phyloP scores from a whole-genome alignment of 35 echinoderm and acorn worm species.

The Apostichopus parvimensis region DNA sequence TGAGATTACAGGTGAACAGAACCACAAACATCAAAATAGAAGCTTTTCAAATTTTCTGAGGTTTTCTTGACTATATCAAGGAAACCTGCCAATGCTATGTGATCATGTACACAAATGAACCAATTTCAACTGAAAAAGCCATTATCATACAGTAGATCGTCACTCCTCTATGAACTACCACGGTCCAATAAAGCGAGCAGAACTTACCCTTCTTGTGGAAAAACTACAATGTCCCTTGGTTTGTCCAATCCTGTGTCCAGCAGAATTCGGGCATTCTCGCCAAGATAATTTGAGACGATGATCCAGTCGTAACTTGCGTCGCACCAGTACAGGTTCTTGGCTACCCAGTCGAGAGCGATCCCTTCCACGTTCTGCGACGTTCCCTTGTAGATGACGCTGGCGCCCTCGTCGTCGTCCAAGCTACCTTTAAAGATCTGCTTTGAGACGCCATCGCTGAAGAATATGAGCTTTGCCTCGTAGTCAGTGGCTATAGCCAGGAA shows the following conservation, averaged over 20 bases:
- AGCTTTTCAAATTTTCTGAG: too few species aligned
- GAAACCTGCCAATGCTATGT: too few species aligned
- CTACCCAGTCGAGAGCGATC: constrained; percentile 93
- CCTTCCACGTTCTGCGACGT: constrained; percentile 89
- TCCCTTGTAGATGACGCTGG: constrained; percentile 57
- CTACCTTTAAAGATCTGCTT: constrained; percentile 75
- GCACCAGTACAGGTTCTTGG: constrained; percentile 85
- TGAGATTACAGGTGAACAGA: too few species aligned
- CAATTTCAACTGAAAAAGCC: background rate
- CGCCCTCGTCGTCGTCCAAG: constrained; percentile 56
- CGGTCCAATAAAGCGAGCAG: too few species aligned
- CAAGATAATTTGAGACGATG: constrained; percentile 75
- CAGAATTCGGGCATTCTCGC: constrained; percentile 41
- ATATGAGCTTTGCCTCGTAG: constrained; percentile 58
- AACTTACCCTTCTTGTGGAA: constrained; percentile 87
- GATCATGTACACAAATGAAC: background rate
- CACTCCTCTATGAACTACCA: too few species aligned
- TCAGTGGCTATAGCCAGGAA: constrained; percentile 79
- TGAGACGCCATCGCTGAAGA: constrained; percentile 73
- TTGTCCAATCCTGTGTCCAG: constrained; percentile 82
- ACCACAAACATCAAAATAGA: too few species aligned
- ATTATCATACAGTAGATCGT: too few species aligned
- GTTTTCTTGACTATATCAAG: too few species aligned
- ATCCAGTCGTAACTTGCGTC: constrained; percentile 94
- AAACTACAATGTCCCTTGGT: constrained; percentile 76